phyloP scores from a whole-genome alignment of 2,888 invertebrate species.

The Coelinius sp. region DNA sequence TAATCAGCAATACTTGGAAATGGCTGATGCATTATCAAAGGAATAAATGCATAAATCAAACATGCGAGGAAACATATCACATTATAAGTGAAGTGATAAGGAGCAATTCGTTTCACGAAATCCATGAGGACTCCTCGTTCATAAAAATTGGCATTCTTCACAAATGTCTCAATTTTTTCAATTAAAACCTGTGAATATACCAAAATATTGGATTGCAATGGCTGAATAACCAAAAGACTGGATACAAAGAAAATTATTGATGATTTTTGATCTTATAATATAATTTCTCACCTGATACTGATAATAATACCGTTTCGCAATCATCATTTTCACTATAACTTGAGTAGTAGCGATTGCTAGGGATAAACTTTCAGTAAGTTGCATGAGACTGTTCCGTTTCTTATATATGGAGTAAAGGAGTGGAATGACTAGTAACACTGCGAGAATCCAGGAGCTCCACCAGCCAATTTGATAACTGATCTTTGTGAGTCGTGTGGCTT shows the following conservation, averaged over 20 bases:
- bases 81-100: constrained; percentile 40
- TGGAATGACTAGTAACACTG: constrained; percentile 23
- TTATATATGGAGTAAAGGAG: constrained; percentile 10
- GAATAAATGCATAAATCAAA: constrained; percentile 39
- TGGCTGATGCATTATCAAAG: constrained; percentile 40
- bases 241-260: not conserved
- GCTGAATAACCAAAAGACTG: not conserved
- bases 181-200: constrained; percentile 42
- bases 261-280: not conserved
- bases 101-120: constrained; percentile 43
- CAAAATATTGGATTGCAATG: not conserved
- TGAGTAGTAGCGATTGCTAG: constrained; percentile 10
- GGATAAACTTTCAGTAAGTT: constrained; percentile 22
- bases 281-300: constrained; percentile 22
- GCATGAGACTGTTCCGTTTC: not conserved
- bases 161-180: constrained; percentile 33
- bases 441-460: constrained; percentile 13
- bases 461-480: constrained; percentile 27
- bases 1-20: constrained; percentile 56
- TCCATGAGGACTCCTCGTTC: constrained; percentile 44
- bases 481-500: not conserved
- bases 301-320: constrained; percentile 19
- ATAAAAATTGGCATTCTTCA: constrained; percentile 24
- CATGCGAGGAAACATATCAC: constrained; percentile 35
- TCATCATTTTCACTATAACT: constrained; percentile 30